Base-by-base conservation (phyloP, 2,888 invertebrate species). In the Hypercompe scribonia region DNA sequence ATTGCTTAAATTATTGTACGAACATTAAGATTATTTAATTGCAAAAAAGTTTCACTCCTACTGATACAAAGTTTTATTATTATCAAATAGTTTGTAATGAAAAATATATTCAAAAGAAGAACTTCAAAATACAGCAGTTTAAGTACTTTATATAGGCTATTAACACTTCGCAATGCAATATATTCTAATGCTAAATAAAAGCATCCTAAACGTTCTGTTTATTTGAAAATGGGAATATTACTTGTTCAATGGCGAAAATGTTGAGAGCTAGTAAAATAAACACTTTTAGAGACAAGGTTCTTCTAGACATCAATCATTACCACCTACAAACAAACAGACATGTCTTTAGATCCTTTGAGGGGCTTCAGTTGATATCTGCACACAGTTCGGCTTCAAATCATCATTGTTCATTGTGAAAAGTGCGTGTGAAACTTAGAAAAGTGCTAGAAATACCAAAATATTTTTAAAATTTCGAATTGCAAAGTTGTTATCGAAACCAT, bases 221-320 rank as follows among this genome's bases (percentile, higher is more conserved):
- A 66, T 42, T 64, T 67, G 71, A 68, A 75, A 75, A 69, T 21
- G 34, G n/a, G 31, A 66, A 77, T 75, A 66, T 75, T 72, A 34
- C 69, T 33, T 42, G 11, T 67, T 65, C 64, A 24, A 72, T 70
- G n/a, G 74, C 78, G 78, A 79, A 80, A 78, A 79, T 74, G 72
- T 65, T 70, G 69, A 74, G 61, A 79, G 78, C 71, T 75, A 71
- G 68, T 68, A 79, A 83, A 85, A 88, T 81, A 88, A 87, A 87
- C 86, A 84, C 65, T 76, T 76, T 79, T 80, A 83, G 65, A 80
- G 71, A 77, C 87, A 84, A 85, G 85, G 87, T 85, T 75, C 83
- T 46, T 70, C 68, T 74, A 58, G 66, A 78, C 84, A 84, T 89
- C 84, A 86, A 82, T 88, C 88, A 89, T 83, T 46, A 65, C 71